These are phyloP conservation scores for Muscicapa adusta DNA, from an alignment of 2,113 vertebrate genomes.

Conservation along the genomic window DNA sequence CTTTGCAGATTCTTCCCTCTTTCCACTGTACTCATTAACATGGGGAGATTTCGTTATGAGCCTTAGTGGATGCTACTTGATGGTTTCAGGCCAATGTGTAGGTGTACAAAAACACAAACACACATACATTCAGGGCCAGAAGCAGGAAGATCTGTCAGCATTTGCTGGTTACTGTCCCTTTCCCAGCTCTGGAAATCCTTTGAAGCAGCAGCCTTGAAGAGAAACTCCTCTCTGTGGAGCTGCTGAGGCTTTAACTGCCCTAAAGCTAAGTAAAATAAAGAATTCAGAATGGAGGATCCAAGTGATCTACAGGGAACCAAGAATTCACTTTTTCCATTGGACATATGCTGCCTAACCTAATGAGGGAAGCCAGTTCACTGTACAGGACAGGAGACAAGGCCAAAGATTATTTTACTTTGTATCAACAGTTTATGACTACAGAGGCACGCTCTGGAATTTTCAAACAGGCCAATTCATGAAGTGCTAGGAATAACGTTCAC, in stretches of 20 bases:
- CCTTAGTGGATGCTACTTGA: slow-evolving; percentile 36
- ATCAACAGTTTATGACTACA: neutral
- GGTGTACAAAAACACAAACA: slow-evolving; percentile 43
- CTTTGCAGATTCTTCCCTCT: neutral
- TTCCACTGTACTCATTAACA: slow-evolving; percentile 43
- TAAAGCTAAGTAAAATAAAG: slow-evolving; percentile 54
- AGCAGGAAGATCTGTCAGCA: slow-evolving; percentile 57
- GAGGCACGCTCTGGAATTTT: neutral
- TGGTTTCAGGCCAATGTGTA: slow-evolving; percentile 51
- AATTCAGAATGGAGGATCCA: slow-evolving; percentile 45
- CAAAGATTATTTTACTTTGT: slow-evolving; percentile 18
- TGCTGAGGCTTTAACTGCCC: slow-evolving; percentile 51
- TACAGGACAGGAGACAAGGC: neutral
- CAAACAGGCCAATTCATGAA: neutral
- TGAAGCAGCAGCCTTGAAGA: slow-evolving; percentile 62
- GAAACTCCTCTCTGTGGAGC: slow-evolving; percentile 49
- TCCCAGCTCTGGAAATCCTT: slow-evolving; percentile 54
- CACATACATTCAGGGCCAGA: slow-evolving; percentile 32
- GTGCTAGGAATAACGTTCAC: neutral
- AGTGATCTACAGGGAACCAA: slow-evolving; percentile 33
- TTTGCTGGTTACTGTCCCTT: slow-evolving; percentile 52
- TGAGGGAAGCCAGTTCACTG: neutral
- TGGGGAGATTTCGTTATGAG: slow-evolving; percentile 4
- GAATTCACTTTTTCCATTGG: slow-evolving; percentile 4
- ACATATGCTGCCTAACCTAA: slow-evolving; percentile 3